phyloP scores from a whole-genome alignment of 2,113 vertebrate species.

The Ceuthmochares aereus region DNA sequence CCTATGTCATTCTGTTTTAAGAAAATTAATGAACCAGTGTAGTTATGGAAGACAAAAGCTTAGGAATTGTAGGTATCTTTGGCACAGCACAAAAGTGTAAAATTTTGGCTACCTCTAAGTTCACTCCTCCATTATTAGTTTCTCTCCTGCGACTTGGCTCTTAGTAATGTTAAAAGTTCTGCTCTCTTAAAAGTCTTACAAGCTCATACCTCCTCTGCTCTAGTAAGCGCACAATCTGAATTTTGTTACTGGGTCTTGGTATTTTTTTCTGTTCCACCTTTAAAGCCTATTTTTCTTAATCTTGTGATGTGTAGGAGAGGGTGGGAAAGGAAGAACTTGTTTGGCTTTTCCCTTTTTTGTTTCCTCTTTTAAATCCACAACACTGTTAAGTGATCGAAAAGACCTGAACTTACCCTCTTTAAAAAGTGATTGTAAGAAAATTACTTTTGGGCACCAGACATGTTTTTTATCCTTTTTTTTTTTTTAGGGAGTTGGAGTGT shows the following conservation, averaged over 20 bases:
- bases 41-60: not conserved
- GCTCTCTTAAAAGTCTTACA: not conserved
- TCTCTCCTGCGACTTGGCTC: not conserved
- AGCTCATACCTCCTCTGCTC: not conserved
- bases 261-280: not conserved
- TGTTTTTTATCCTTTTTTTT: not conserved
- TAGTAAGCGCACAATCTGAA: not conserved
- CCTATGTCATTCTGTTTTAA: not conserved
- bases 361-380: not conserved
- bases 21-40: not conserved
- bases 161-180: not conserved
- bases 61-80: not conserved
- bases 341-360: not conserved
- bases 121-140: not conserved
- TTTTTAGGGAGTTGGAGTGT: not conserved
- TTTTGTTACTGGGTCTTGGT: not conserved
- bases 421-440: not conserved
- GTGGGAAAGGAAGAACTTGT: not conserved
- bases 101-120: not conserved
- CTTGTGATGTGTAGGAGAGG: not conserved
- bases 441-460: not conserved
- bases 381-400: not conserved
- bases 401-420: not conserved
- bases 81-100: not conserved
- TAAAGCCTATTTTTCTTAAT: not conserved